Conservation (phyloP, 2,888 invertebrate genomes). For the Harmothoe impar region DNA sequence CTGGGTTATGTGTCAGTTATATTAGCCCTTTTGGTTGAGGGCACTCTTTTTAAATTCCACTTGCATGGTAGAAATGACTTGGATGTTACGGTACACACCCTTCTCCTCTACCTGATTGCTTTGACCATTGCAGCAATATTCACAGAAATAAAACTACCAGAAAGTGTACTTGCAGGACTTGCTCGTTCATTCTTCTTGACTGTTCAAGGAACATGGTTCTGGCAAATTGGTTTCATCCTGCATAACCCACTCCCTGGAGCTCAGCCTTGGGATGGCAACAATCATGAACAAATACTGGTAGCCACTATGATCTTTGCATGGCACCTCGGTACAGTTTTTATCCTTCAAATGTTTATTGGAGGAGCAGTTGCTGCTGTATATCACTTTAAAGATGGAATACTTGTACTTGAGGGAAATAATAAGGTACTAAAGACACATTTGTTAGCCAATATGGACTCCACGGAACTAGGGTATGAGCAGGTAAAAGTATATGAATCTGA, state of each 20-base stretch:
- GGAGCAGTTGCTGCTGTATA: slow-evolving; percentile 73
- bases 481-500: no score
- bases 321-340: slow-evolving; percentile 77
- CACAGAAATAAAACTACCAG: slow-evolving; percentile 82
- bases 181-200: slow-evolving; percentile 82
- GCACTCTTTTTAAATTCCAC: slow-evolving; percentile 84
- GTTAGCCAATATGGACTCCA: no score
- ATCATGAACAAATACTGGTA: slow-evolving; percentile 84
- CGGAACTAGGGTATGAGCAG: no score
- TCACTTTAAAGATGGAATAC: slow-evolving; percentile 63
- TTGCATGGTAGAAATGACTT: slow-evolving; percentile 83
- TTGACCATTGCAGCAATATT: slow-evolving; percentile 78
- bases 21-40: slow-evolving; percentile 84
- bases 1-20: slow-evolving; percentile 70
- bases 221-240: slow-evolving; percentile 84
- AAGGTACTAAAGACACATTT: no score
- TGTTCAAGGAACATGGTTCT: slow-evolving; percentile 85
- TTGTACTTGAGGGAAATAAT: no score
- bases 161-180: slow-evolving; percentile 81
- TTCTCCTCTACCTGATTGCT: slow-evolving; percentile 83
- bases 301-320: slow-evolving; percentile 83
- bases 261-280: slow-evolving; percentile 78
- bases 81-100: slow-evolving; percentile 83
- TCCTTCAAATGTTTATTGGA: slow-evolving; percentile 77
- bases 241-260: slow-evolving; percentile 83